phyloP scores from a whole-genome alignment of 2,888 invertebrate genomes.

The Cataglyphis livida region DNA sequence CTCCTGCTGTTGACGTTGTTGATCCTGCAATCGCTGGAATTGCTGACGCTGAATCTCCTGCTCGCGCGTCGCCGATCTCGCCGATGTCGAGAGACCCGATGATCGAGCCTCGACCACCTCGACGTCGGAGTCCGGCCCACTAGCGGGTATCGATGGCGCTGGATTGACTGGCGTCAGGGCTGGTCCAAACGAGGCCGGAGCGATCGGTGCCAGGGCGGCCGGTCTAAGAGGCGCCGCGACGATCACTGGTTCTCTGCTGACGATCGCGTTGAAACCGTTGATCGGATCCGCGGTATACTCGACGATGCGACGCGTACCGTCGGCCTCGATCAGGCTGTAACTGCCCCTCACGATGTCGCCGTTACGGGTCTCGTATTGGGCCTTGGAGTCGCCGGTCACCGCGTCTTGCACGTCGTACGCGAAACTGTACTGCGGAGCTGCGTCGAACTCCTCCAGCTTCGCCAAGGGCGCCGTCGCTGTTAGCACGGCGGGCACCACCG shows the following conservation, averaged over 20 bases:
- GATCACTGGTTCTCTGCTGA: slow-evolving; percentile 82
- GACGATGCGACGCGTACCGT: slow-evolving; percentile 81
- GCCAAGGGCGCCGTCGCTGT: slow-evolving; percentile 72
- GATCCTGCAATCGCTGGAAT: slow-evolving; percentile 56
- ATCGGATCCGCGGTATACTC: slow-evolving; percentile 81
- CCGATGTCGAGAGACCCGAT: slow-evolving; percentile 73
- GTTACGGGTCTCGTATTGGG: slow-evolving; percentile 81
- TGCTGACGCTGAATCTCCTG: slow-evolving; percentile 62
- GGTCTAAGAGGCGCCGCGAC: slow-evolving; percentile 82
- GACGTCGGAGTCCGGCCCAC: slow-evolving; percentile 83
- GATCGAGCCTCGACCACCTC: slow-evolving; percentile 81
- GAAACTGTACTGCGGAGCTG: slow-evolving; percentile 81
- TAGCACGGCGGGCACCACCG: slow-evolving; percentile 78
- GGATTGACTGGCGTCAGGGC: slow-evolving; percentile 56
- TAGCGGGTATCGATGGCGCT: slow-evolving; percentile 74
- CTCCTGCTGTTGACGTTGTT: slow-evolving; percentile 77
- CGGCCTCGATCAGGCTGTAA: slow-evolving; percentile 82
- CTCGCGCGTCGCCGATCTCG: slow-evolving; percentile 53
- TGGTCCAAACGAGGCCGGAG: slow-evolving; percentile 69
- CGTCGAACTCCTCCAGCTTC: slow-evolving; percentile 79
- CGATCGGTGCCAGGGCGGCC: slow-evolving; percentile 72
- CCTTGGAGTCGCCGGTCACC: slow-evolving; percentile 82
- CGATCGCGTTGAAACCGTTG: slow-evolving; percentile 83
- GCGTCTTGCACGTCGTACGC: slow-evolving; percentile 82
- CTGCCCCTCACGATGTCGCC: slow-evolving; percentile 82